Evolutionary conservation across 2,113 vertebrate genomes (phyloP).

Genomic region (Antechinus flavipes): DNA sequence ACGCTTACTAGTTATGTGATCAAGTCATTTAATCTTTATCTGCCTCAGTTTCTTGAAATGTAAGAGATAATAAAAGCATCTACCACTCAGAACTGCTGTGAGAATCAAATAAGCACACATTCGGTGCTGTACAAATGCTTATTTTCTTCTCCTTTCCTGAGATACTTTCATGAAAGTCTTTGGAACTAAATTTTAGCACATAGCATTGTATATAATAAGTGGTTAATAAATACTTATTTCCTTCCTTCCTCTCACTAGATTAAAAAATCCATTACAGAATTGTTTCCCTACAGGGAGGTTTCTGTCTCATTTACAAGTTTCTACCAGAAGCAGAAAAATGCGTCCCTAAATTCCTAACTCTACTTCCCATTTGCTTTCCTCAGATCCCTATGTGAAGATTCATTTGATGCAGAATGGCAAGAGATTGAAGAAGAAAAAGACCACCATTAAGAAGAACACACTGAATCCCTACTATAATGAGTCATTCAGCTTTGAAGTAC

Average conservation of each 20-base stretch:
- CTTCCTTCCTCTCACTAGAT: not conserved
- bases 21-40: not conserved
- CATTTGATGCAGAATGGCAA: constrained; percentile 99
- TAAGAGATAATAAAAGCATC: not conserved
- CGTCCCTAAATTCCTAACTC: constrained; percentile 55
- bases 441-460: constrained; percentile 99
- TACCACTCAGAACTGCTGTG: not conserved
- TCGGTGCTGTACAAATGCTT: not conserved
- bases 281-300: constrained; percentile 23
- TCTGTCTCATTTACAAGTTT: not conserved
- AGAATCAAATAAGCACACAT: not conserved
- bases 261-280: not conserved
- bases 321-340: constrained; percentile 10
- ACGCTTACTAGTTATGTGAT: not conserved
- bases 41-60: not conserved
- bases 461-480: constrained; percentile 99
- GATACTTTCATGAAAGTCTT: not conserved
- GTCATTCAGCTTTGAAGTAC: constrained; percentile 99
- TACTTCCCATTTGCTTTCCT: constrained; percentile 66
- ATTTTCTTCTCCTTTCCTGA: not conserved
- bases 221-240: not conserved
- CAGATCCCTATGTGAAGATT: constrained; percentile 99
- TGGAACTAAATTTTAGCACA: not conserved
- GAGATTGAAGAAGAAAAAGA: constrained; percentile 99
- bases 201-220: not conserved